A percentile compares a stretch with the other conserved stretches of the same genome.
These are phyloP conservation scores for Drosophila lacertosa DNA, from an alignment of 1,140 invertebrate species.

Conservation along the genomic window DNA sequence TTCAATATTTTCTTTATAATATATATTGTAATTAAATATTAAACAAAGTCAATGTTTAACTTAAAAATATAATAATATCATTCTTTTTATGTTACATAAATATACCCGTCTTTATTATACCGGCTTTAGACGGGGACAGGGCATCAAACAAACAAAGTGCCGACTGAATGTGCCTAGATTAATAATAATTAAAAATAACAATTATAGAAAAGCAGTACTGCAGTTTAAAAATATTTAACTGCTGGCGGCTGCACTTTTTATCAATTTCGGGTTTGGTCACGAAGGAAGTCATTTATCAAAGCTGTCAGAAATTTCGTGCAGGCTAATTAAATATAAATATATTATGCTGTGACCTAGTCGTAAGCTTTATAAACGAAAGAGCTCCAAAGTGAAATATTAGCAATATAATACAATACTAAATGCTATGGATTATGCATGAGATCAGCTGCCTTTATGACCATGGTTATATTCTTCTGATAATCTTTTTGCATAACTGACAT, in stretches of 20 bases:
- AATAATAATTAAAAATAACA: slow-evolving; percentile 47
- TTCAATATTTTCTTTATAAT: too few relatives aligned
- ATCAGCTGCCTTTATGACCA: slow-evolving; percentile 17
- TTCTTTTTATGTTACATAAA: too few relatives aligned
- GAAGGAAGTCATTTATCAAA: slow-evolving; percentile 73
- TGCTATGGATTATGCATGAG: neutral
- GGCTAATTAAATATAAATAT: slow-evolving; percentile 70
- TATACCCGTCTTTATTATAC: neutral
- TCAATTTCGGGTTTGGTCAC: slow-evolving; percentile 40
- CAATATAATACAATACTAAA: too few relatives aligned
- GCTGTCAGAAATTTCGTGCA: slow-evolving; percentile 65
- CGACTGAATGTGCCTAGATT: slow-evolving; percentile 57
- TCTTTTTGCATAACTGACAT: slow-evolving; percentile 59
- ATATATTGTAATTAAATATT: too few relatives aligned
- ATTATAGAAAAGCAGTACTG: slow-evolving; percentile 31
- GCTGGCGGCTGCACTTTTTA: slow-evolving; percentile 25
- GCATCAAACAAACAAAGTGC: slow-evolving; percentile 47
- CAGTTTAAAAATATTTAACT: slow-evolving; percentile 47
- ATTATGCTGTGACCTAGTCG: slow-evolving; percentile 18
- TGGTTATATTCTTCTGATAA: too few relatives aligned
- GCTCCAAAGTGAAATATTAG: neutral
- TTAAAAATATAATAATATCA: too few relatives aligned
- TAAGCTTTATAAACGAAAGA: neutral
- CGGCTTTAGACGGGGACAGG: neutral
- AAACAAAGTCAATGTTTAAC: too few relatives aligned